phyloP scores from a whole-genome alignment of 2,113 vertebrate genomes.

The Oncorhynchus gorbuscha region DNA sequence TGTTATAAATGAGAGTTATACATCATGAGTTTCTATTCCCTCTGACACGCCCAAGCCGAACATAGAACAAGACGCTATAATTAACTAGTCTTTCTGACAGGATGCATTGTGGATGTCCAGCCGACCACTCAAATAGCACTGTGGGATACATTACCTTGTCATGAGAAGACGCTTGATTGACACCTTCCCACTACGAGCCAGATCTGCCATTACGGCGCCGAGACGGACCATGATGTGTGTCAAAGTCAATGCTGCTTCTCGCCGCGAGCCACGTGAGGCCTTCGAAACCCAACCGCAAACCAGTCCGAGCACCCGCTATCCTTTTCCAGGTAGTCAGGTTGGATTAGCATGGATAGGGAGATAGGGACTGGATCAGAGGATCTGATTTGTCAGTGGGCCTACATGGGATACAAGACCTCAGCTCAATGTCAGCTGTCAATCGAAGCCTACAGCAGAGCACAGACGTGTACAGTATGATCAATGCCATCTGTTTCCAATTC shows the following conservation, averaged over 20 bases:
- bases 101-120: slow-evolving; percentile 62
- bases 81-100: slow-evolving; percentile 57
- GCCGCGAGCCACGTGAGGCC: slow-evolving; percentile 8
- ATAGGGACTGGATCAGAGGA: slow-evolving; percentile 42
- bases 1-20: slow-evolving; percentile 51
- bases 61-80: slow-evolving; percentile 32
- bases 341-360: slow-evolving; percentile 52
- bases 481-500: neutral
- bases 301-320: slow-evolving; percentile 47
- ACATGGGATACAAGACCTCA: slow-evolving; percentile 38
- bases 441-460: slow-evolving; percentile 21
- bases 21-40: slow-evolving; percentile 27
- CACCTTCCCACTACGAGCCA: slow-evolving; percentile 48
- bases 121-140: slow-evolving; percentile 75
- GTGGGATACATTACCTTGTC: slow-evolving; percentile 65
- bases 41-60: neutral
- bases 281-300: slow-evolving; percentile 45
- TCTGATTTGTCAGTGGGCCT: slow-evolving; percentile 54
- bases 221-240: slow-evolving; percentile 6
- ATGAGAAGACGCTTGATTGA: slow-evolving; percentile 75
- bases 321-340: slow-evolving; percentile 47
- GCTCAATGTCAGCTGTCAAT: slow-evolving; percentile 67
- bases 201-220: neutral
- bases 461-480: neutral
- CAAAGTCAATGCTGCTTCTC: slow-evolving; percentile 8